A percentile compares a stretch with the other conserved stretches of the same genome.
These are phyloP conservation scores for Promerops cafer DNA, from an alignment of 2,113 vertebrate genomes.

Conservation along the genomic window DNA sequence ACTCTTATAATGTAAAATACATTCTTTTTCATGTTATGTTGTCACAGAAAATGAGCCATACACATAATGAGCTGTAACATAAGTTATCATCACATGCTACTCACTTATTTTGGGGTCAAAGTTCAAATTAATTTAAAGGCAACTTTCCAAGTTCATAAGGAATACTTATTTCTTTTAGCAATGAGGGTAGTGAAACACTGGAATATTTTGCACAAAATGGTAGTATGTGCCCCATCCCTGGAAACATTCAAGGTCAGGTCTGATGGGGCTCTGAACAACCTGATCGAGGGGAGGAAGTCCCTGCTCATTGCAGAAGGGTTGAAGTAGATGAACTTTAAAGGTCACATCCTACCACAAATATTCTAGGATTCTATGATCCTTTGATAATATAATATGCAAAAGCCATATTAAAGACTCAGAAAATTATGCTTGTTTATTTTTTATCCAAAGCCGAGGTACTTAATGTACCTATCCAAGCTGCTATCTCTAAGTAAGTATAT, in stretches of 20 bases:
- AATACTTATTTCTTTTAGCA: background rate
- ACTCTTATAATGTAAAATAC: background rate
- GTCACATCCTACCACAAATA: background rate
- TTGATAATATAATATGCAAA: background rate
- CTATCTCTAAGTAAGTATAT: background rate
- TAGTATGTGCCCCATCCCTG: background rate
- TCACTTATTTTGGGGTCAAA: background rate
- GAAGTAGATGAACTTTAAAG: background rate
- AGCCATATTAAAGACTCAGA: background rate
- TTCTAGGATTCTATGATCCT: background rate
- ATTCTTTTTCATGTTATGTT: background rate
- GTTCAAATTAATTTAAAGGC: background rate
- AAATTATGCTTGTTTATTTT: background rate
- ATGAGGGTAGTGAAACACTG: background rate
- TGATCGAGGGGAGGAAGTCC: no score
- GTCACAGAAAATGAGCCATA: background rate
- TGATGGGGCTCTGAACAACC: background rate
- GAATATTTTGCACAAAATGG: background rate
- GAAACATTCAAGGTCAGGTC: background rate
- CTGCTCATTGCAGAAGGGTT: rapidly evolving
- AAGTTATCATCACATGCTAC: background rate
- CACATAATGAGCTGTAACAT: background rate
- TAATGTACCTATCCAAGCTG: background rate
- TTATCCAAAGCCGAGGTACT: background rate
- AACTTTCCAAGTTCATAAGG: background rate